Conservation (phyloP, 2,797 vertebrate genomes). For the Clangula hyemalis region DNA sequence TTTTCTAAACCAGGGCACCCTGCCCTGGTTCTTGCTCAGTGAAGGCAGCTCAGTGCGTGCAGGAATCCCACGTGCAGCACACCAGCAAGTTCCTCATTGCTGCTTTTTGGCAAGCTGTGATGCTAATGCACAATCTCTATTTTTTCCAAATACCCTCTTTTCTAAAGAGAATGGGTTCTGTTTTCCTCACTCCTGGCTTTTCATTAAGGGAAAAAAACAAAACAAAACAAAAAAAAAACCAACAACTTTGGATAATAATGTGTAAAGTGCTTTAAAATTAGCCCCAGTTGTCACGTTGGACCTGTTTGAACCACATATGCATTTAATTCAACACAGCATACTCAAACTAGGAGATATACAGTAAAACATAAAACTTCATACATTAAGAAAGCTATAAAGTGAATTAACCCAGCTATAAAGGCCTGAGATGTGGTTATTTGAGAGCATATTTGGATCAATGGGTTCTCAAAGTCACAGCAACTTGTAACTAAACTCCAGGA, state of each 20-base stretch:
- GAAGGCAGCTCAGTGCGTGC: background rate
- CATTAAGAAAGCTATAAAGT: constrained; percentile 58
- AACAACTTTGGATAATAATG: constrained; percentile 6
- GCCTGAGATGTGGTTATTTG: constrained; percentile 21
- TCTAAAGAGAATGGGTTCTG: background rate
- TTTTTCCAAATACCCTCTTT: background rate
- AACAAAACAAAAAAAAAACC: rapidly evolving
- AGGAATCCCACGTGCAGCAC: background rate
- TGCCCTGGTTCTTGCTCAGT: background rate
- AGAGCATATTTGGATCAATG: constrained; percentile 41
- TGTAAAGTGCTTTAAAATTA: constrained; percentile 44
- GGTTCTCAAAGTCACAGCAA: constrained; percentile 70
- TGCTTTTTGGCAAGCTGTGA: background rate
- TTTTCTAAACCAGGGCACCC: background rate
- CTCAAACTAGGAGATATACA: constrained; percentile 59
- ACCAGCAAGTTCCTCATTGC: rapidly evolving
- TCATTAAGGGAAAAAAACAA: background rate
- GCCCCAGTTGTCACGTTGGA: constrained; percentile 33
- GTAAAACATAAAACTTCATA: constrained; percentile 64
- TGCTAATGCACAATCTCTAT: background rate
- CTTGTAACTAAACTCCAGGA: background rate
- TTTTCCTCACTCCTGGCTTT: background rate
- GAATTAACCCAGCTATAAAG: constrained; percentile 64
- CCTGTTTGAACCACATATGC: constrained; percentile 29
- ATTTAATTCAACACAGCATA: constrained; percentile 56